Conservation (phyloP, 2,797 vertebrate genomes). For the Crossoptilon crossoptilon region DNA sequence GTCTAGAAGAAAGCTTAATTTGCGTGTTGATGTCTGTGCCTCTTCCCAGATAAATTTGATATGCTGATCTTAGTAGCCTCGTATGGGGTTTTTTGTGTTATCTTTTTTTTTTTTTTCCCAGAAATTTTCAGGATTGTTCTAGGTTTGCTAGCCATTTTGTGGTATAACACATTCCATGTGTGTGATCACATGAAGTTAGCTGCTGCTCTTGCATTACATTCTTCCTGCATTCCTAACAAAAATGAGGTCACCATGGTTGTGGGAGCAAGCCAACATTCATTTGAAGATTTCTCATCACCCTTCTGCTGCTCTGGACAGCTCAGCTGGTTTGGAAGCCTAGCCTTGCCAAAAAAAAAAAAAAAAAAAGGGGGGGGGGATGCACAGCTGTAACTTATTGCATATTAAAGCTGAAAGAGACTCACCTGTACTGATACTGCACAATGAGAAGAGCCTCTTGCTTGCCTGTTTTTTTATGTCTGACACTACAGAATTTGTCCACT, state of each 20-base stretch:
- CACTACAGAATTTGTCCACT: not conserved
- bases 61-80: not conserved
- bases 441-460: not conserved
- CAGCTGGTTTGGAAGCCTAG: conserved; percentile 13
- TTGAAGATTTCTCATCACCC: conserved; percentile 12
- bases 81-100: not conserved
- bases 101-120: not conserved
- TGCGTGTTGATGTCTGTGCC: not conserved
- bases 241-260: not conserved
- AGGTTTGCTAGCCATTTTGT: conserved; percentile 16
- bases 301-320: not conserved
- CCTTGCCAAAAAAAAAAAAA: not conserved
- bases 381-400: conserved; percentile 7
- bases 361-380: not conserved
- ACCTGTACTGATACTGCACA: not conserved
- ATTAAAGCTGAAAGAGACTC: not conserved
- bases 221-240: not conserved
- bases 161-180: not conserved
- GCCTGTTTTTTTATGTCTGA: not conserved
- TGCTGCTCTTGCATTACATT: not conserved
- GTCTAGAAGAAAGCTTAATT: not conserved
- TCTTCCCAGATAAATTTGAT: not conserved
- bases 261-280: conserved; percentile 26
- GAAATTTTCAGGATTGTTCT: not conserved
- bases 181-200: not conserved